Conservation (phyloP, 1,140 invertebrate genomes). For the Pararge aegeria region DNA sequence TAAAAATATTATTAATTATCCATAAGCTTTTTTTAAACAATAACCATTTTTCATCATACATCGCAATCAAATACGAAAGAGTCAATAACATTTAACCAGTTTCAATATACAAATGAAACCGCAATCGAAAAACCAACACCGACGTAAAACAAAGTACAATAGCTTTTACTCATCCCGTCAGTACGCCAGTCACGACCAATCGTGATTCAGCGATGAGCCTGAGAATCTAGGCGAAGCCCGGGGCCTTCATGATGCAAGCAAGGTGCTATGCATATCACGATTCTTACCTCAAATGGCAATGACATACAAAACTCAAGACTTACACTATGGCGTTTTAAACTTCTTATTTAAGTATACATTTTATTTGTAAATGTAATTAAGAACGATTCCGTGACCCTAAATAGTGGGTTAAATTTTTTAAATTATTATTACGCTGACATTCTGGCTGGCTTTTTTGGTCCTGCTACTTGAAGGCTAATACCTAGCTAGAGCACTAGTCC, state of each 20-base stretch:
- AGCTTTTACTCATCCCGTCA: conserved; percentile 36
- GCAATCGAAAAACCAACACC: neutral
- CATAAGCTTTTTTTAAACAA: no score
- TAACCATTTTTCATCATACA: neutral
- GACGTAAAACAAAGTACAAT: conserved; percentile 33
- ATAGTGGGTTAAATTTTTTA: no score
- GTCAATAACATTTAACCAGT: neutral
- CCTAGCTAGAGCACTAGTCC: no score
- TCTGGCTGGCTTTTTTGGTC: no score
- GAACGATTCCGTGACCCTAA: no score
- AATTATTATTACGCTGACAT: no score
- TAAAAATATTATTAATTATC: no score
- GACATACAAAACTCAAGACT: neutral
- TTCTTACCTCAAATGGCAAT: conserved; percentile 9
- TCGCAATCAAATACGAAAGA: neutral
- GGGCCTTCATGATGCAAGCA: conserved; percentile 3
- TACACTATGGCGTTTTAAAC: neutral
- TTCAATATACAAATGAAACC: neutral
- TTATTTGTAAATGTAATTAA: no score
- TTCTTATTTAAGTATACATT: no score
- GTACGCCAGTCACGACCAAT: conserved; percentile 40
- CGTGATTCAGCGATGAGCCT: conserved; percentile 29
- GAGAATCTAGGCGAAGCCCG: conserved; percentile 18
- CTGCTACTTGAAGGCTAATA: no score
- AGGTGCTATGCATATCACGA: conserved; percentile 19